Conservation (phyloP, 1,140 invertebrate species). For the Mercenaria mercenaria region DNA sequence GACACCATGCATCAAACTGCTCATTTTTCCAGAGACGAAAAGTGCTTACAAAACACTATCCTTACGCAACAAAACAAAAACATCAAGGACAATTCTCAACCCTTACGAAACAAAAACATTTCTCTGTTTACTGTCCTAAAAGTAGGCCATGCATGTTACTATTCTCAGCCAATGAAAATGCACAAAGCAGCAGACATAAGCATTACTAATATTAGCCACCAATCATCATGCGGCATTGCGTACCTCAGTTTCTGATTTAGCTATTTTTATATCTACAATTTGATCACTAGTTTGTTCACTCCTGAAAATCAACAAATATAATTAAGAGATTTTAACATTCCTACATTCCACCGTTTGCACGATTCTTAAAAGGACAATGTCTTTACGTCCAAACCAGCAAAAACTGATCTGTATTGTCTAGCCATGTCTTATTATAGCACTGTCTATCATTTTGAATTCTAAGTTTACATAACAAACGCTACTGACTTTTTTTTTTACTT, state of each 20-base stretch:
- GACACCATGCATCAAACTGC: too few relatives aligned
- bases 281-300: constrained; percentile 81
- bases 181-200: constrained; percentile 58
- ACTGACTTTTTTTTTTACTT: too few relatives aligned
- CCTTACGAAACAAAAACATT: background rate
- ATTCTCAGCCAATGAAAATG: constrained; percentile 66
- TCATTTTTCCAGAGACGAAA: too few relatives aligned
- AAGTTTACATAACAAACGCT: too few relatives aligned
- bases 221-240: constrained; percentile 66
- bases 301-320: constrained; percentile 62
- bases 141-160: background rate
- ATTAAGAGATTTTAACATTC: background rate
- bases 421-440: too few relatives aligned
- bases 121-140: background rate
- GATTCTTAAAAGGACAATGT: too few relatives aligned
- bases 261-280: constrained; percentile 81
- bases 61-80: background rate
- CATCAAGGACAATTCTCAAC: too few relatives aligned
- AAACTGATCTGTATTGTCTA: too few relatives aligned
- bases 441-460: too few relatives aligned
- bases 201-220: constrained; percentile 64
- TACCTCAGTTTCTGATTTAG: constrained; percentile 80
- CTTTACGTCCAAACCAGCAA: too few relatives aligned
- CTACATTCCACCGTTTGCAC: background rate
- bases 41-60: background rate